Evolutionary conservation across 2,113 vertebrate genomes (phyloP).

Genomic region (Rhinogobius similis): DNA sequence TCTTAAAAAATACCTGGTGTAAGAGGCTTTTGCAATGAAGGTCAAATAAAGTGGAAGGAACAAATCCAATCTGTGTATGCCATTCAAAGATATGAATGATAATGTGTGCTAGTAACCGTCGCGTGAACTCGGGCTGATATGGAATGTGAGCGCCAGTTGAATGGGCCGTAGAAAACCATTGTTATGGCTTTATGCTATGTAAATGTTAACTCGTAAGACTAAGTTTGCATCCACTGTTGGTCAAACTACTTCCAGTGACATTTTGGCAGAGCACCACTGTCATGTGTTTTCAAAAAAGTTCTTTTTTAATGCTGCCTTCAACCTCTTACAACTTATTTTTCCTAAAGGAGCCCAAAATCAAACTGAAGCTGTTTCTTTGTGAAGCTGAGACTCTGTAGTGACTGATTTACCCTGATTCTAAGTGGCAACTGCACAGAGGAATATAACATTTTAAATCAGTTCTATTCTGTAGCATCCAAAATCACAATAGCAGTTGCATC

Average conservation of each 20-base stretch:
- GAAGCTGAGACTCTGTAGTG: too few relatives aligned
- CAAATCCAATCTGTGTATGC: conserved; percentile 47
- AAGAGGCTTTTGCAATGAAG: conserved; percentile 29
- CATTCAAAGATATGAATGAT: conserved; percentile 46
- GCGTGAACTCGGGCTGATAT: conserved; percentile 47
- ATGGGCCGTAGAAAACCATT: neutral
- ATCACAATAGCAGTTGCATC: too few relatives aligned
- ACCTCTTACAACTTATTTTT: too few relatives aligned
- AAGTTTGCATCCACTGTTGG: neutral
- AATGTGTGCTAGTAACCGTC: conserved; percentile 63
- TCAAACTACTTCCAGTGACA: neutral
- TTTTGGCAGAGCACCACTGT: neutral
- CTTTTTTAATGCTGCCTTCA: neutral
- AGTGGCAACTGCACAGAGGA: too few relatives aligned
- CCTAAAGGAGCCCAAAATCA: too few relatives aligned
- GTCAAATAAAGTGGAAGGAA: conserved; percentile 42
- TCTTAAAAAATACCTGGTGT: conserved; percentile 26
- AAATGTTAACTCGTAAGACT: neutral
- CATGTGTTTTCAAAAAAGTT: too few relatives aligned
- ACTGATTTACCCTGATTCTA: too few relatives aligned
- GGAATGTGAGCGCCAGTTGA: conserved; percentile 34
- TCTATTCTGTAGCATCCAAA: too few relatives aligned
- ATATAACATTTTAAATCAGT: too few relatives aligned
- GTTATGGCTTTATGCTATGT: neutral
- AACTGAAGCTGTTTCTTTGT: too few relatives aligned